A percentile compares a stretch with the other conserved stretches of the same genome.
These are phyloP conservation scores for Strix occidentalis DNA, from an alignment of 2,797 vertebrate species.

Conservation along the genomic window DNA sequence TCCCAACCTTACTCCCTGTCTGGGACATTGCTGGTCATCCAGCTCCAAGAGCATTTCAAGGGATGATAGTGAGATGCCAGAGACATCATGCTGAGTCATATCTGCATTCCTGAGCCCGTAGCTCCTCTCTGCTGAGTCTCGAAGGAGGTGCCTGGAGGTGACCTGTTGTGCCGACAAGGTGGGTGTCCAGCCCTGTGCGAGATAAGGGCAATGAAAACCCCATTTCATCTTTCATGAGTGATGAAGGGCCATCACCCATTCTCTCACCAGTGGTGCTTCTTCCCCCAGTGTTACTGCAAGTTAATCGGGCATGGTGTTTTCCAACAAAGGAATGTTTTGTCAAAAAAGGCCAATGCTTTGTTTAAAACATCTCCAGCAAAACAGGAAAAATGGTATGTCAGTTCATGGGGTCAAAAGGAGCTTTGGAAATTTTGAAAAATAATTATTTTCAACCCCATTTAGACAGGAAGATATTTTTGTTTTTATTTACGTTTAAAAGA, in stretches of 20 bases:
- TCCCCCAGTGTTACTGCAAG: background rate
- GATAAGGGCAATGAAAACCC: background rate
- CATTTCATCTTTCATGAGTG: background rate
- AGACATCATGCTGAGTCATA: background rate
- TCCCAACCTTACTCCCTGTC: background rate
- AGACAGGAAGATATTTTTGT: background rate
- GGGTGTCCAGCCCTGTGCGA: rapidly evolving
- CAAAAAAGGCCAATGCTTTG: rapidly evolving
- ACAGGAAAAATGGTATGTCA: background rate
- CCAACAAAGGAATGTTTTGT: background rate
- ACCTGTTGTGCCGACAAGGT: background rate
- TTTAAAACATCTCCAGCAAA: background rate
- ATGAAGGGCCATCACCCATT: background rate
- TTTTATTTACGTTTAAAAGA: background rate
- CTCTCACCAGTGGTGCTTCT: background rate
- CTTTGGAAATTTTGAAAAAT: background rate
- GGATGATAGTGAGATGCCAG: background rate
- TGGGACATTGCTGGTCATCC: background rate
- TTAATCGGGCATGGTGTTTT: background rate
- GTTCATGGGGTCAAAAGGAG: background rate
- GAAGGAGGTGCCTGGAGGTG: background rate
- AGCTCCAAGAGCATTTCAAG: background rate
- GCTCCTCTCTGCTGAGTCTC: background rate
- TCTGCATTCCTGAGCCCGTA: background rate
- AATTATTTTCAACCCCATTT: background rate